Evolutionary conservation across 2,113 vertebrate species (phyloP), one percentile per base, ranked within the genome.

Genomic region (Arizona elegans): DNA sequence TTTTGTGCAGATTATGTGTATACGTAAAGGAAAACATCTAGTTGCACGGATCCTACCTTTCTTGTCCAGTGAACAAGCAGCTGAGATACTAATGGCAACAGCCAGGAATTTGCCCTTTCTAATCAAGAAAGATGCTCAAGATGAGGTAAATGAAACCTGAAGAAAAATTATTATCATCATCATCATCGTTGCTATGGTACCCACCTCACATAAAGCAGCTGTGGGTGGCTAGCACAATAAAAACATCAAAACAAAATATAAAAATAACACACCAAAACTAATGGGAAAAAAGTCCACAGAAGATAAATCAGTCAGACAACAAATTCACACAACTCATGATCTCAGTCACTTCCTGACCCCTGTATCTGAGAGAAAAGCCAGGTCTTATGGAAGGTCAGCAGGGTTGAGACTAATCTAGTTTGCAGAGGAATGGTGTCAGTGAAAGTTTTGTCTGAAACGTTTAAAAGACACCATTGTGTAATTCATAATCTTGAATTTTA

Each of bases 1-100:
- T 97, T 99, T 99, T 94, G 97, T 99, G 91, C 99, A 99, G 98
- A 99, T 99, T 97, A 99, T 99, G 99, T 99, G 99, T 2, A 99
- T 99, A 95, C 98, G 99, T 86, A 99, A 99, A 96, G 99, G 99
- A 91, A 99, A 99, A 91, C 98, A 98, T 54, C 98, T 99, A 21
- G 97, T 99, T 86, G 98, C 98, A 96, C 98, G 99, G 59, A 98
- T 99, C 93, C 98, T 99, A 89, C 98, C 98, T 54, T 98, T 99
- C 96, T 96, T 99, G 93, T 96, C 98, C 4, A 95, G 98, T 0
- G 97, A 98, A 59, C 98, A 99, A 94, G 98, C 98, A 0, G 96
- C 98, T 0, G 98, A 98, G 0, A 95, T 99, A 52, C 98, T 99
- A 94, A 98, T 98, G 98, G 98, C 98, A 10, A 98, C 98, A 0